Conservation (phyloP, 1,140 invertebrate genomes). For the Conopomorpha cramerella region DNA sequence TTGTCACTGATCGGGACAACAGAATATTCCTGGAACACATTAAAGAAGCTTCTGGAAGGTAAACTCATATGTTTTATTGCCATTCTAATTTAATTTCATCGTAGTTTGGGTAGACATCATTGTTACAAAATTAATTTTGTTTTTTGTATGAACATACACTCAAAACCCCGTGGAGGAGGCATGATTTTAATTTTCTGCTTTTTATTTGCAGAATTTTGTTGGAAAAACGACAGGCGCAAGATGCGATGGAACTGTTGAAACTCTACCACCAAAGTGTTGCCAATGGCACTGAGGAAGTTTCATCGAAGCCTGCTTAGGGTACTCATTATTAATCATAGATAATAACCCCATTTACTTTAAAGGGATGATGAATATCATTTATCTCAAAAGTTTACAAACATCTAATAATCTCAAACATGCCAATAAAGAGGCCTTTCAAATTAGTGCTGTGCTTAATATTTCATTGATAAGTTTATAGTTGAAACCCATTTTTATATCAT, state of each 20-base stretch:
- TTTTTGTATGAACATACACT: constrained; percentile 3
- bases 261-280: constrained; percentile 59
- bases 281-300: constrained; percentile 52
- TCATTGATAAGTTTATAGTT: no score
- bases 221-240: constrained; percentile 81
- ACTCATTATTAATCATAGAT: no score
- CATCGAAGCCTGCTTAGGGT: no score
- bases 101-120: not conserved
- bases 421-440: no score
- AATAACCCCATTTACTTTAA: constrained; percentile 45
- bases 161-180: no score
- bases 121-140: not conserved
- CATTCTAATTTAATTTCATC: constrained; percentile 2
- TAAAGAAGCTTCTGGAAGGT: constrained; percentile 82
- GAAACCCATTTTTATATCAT: no score
- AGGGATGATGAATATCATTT: constrained; percentile 31
- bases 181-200: constrained; percentile 1
- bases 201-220: constrained; percentile 63
- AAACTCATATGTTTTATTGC: constrained; percentile 12
- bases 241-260: constrained; percentile 78
- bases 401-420: no score
- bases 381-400: constrained; percentile 56
- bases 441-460: no score
- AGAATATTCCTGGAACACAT: constrained; percentile 80
- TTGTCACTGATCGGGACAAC: constrained; percentile 74